A percentile compares a stretch with the other conserved stretches of the same genome.
phyloP scores from a whole-genome alignment of 2,113 vertebrate species.

The Carassius auratus region DNA sequence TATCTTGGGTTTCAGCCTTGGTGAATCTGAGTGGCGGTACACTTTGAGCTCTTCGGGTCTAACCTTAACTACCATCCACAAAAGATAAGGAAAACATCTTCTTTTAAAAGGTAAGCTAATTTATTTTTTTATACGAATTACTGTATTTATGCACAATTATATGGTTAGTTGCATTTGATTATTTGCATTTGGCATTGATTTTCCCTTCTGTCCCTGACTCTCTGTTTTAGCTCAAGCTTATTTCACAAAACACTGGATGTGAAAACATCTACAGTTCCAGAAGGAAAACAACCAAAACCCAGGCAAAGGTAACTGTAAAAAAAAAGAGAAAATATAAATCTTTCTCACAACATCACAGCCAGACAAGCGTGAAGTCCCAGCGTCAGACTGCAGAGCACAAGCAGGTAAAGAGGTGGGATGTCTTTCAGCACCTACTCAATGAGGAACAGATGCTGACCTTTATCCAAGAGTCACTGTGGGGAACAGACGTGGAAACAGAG shows the following conservation, averaged over 20 bases:
- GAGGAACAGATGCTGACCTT: conserved; percentile 39
- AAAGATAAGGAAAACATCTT: not conserved
- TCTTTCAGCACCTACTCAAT: conserved; percentile 9
- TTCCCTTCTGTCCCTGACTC: not conserved
- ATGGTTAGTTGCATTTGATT: not conserved
- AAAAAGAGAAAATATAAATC: not conserved
- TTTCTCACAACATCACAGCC: not conserved
- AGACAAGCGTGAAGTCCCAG: not conserved
- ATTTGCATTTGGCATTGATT: conserved; percentile 9
- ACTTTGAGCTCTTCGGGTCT: not conserved
- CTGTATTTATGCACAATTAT: not conserved
- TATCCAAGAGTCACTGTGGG: conserved; percentile 26
- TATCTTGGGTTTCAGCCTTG: not conserved
- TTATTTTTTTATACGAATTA: not conserved
- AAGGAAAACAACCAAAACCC: not conserved
- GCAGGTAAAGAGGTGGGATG: conserved; percentile 16
- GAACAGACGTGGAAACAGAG: not conserved
- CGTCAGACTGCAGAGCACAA: not conserved
- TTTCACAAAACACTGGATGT: not conserved
- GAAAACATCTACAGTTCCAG: not conserved
- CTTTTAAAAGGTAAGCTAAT: not conserved
- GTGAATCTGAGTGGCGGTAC: not conserved
- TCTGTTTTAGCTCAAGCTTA: not conserved
- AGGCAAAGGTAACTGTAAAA: not conserved
- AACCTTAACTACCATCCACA: no score